Evolutionary conservation across 2,888 invertebrate species (phyloP).

Genomic region (Microctonus brassicae): DNA sequence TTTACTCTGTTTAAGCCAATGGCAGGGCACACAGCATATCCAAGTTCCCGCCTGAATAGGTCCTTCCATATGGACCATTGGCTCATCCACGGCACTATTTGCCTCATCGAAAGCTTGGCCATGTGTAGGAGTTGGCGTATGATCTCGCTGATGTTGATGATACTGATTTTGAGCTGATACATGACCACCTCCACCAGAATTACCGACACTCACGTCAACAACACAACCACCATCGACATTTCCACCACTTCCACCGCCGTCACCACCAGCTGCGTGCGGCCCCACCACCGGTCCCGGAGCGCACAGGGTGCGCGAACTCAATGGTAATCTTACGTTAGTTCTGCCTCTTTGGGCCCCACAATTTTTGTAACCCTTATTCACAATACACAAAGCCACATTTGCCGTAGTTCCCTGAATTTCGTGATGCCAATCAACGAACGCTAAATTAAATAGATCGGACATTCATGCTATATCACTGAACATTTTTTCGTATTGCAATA

Average conservation of each 20-base stretch:
- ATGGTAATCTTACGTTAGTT: slow-evolving; percentile 57
- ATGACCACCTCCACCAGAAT: background rate
- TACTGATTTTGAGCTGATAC: background rate
- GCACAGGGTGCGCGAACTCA: slow-evolving; percentile 61
- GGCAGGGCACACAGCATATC: slow-evolving; percentile 75
- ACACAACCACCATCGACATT: slow-evolving; percentile 38
- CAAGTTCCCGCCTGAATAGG: slow-evolving; percentile 69
- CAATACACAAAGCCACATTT: slow-evolving; percentile 69
- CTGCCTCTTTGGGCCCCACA: slow-evolving; percentile 60
- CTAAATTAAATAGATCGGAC: background rate
- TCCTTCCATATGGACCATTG: slow-evolving; percentile 63
- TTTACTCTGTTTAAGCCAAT: slow-evolving; percentile 73
- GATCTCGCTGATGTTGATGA: slow-evolving; percentile 14
- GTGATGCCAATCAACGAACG: slow-evolving; percentile 8
- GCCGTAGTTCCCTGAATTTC: slow-evolving; percentile 51
- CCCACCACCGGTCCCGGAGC: slow-evolving; percentile 52
- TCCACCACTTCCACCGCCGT: slow-evolving; percentile 40
- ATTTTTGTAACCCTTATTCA: slow-evolving; percentile 64
- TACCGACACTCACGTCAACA: slow-evolving; percentile 22
- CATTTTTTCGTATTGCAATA: too few relatives aligned
- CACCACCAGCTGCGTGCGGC: slow-evolving; percentile 48
- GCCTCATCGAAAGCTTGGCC: slow-evolving; percentile 44
- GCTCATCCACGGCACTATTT: slow-evolving; percentile 58
- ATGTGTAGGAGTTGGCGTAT: slow-evolving; percentile 23
- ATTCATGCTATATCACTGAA: background rate